A percentile compares a stretch with the other conserved stretches of the same genome.
Conservation (phyloP, 1,140 invertebrate genomes). For the Sycophila sp. region DNA sequence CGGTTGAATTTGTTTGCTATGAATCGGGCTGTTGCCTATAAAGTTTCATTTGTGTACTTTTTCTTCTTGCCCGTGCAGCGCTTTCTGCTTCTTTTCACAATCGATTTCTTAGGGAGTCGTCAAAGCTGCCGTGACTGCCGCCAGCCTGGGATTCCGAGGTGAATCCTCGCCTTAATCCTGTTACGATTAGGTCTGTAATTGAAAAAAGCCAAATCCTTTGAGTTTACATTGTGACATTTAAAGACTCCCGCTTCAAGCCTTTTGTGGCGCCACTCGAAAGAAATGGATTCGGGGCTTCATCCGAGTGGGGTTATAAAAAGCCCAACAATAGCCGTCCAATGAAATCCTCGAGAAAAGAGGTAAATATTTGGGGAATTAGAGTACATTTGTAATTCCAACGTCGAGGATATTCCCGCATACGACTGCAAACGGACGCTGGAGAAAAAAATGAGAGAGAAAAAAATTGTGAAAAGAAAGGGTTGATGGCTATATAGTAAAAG, state of each 20-base stretch:
- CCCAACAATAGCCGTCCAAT: constrained; percentile 4
- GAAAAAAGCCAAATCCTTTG: constrained; percentile 31
- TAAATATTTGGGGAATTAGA: constrained; percentile 48
- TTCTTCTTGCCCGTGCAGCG: too few species aligned
- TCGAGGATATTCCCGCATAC: too few species aligned
- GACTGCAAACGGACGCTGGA: too few species aligned
- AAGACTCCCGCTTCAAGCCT: constrained; percentile 25
- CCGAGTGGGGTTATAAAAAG: constrained; percentile 8
- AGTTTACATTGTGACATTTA: constrained; percentile 30
- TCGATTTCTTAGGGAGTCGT: neutral
- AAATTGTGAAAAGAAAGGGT: too few species aligned
- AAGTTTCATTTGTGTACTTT: too few species aligned
- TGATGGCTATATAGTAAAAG: too few species aligned
- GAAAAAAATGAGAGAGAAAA: too few species aligned
- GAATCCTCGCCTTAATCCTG: constrained; percentile 10
- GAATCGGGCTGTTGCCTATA: too few species aligned
- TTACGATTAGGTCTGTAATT: constrained; percentile 33
- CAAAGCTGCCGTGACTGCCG: neutral
- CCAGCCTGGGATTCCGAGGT: neutral
- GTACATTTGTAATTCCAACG: constrained; percentile 35
- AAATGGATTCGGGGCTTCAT: constrained; percentile 7
- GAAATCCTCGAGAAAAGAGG: constrained; percentile 39
- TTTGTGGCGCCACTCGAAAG: constrained; percentile 33
- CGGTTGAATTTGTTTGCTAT: too few species aligned
- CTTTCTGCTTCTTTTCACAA: too few species aligned